phyloP scores from a whole-genome alignment of 2,888 invertebrate species.

The Perizoma flavofasciatum region DNA sequence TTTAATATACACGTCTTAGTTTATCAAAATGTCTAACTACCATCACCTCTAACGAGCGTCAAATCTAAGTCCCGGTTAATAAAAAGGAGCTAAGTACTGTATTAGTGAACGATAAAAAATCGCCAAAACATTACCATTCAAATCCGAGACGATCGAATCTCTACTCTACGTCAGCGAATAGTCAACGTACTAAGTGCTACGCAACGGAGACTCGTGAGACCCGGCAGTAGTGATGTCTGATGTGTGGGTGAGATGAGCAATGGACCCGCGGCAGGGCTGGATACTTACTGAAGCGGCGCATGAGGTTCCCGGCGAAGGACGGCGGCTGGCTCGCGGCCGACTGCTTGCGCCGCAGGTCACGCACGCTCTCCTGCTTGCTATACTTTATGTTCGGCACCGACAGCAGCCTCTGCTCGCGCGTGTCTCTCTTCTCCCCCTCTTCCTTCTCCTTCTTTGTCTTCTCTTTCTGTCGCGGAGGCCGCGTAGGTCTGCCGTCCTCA shows the following conservation, averaged over 20 bases:
- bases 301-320: conserved; percentile 89
- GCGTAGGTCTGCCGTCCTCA: conserved; percentile 57
- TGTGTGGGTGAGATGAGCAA: conserved; percentile 45
- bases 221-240: conserved; percentile 44
- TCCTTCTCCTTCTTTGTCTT: conserved; percentile 69
- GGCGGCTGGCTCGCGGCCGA: conserved; percentile 60
- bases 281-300: conserved; percentile 95
- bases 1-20: conserved; percentile 44
- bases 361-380: conserved; percentile 74
- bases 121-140: conserved; percentile 77
- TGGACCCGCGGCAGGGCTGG: conserved; percentile 44
- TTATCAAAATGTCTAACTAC: conserved; percentile 63
- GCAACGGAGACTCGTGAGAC: conserved; percentile 48
- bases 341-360: conserved; percentile 83
- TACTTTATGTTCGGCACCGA: conserved; percentile 91
- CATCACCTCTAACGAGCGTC: conserved; percentile 69
- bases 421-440: conserved; percentile 55
- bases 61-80: conserved; percentile 54
- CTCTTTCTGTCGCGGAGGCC: conserved; percentile 72
- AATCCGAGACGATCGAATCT: conserved; percentile 63
- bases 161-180: conserved; percentile 66
- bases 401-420: conserved; percentile 87
- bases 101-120: conserved; percentile 63
- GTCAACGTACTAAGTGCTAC: conserved; percentile 55
- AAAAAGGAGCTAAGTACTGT: conserved; percentile 56